Percentiles rank a stretch among this genome's conserved stretches.
Conservation (phyloP, 2,888 invertebrate genomes). For the Dasysyrphus albostriatus region DNA sequence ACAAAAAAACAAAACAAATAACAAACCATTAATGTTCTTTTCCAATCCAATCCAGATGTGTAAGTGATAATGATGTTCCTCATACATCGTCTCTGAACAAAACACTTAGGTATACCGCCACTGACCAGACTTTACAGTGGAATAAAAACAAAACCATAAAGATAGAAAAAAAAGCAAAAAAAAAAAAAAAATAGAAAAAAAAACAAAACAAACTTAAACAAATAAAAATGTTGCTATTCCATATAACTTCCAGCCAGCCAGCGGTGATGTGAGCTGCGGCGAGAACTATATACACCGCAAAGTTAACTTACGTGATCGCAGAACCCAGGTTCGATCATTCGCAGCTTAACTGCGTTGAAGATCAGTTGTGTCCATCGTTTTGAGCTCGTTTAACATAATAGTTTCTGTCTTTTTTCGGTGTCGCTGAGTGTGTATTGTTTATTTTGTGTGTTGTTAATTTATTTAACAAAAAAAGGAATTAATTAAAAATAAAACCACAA, state of each 20-base stretch:
- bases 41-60: slow-evolving; percentile 11
- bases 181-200: slow-evolving; percentile 19
- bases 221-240: slow-evolving; percentile 62
- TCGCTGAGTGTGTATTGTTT: slow-evolving; percentile 38
- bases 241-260: slow-evolving; percentile 70
- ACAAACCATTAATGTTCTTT: not conserved
- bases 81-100: not conserved
- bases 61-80: not conserved
- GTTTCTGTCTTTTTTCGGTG: slow-evolving; percentile 4
- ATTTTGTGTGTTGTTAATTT: slow-evolving; percentile 40
- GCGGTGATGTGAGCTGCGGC: slow-evolving; percentile 47
- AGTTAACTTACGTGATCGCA: slow-evolving; percentile 67
- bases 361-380: slow-evolving; percentile 53
- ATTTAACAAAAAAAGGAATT: slow-evolving; percentile 13
- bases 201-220: slow-evolving; percentile 39
- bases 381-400: not conserved
- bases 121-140: not conserved
- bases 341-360: slow-evolving; percentile 59
- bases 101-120: not conserved
- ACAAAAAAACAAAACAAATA: slow-evolving; percentile 26
- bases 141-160: slow-evolving; percentile 3
- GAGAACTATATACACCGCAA: slow-evolving; percentile 41
- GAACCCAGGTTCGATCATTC: slow-evolving; percentile 61
- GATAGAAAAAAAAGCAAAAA: slow-evolving; percentile 5
- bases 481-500: slow-evolving; percentile 12